phyloP scores from a whole-genome alignment of 1,140 invertebrate genomes.

The Drosophila persimilis region DNA sequence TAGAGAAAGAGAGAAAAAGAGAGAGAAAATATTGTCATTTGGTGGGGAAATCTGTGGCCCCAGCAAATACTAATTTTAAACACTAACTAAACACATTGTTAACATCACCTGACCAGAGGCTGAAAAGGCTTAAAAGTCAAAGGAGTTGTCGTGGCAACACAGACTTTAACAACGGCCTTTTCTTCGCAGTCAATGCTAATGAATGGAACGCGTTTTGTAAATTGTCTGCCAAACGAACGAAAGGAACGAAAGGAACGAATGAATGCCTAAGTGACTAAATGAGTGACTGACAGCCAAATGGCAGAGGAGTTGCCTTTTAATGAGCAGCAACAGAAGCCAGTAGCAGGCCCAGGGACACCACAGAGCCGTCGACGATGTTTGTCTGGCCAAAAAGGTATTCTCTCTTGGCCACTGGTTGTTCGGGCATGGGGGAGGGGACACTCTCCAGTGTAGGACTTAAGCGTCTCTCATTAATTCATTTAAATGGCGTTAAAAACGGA shows the following conservation, averaged over 20 bases:
- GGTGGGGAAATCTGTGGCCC: too few species aligned
- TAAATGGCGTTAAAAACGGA: conserved; percentile 61
- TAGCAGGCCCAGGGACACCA: background rate
- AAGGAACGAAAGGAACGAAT: conserved; percentile 18
- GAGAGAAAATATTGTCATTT: too few species aligned
- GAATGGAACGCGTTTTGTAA: conserved; percentile 75
- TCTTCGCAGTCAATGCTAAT: conserved; percentile 60
- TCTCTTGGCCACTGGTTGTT: too few species aligned
- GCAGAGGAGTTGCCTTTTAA: conserved; percentile 62
- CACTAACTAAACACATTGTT: conserved; percentile 43
- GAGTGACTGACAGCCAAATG: conserved; percentile 75
- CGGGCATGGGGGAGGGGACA: background rate
- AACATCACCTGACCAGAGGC: conserved; percentile 27
- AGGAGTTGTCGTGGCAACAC: conserved; percentile 33
- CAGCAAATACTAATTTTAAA: conserved; percentile 24
- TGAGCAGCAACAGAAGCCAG: conserved; percentile 44
- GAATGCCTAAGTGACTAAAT: conserved; percentile 64
- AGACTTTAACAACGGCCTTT: conserved; percentile 21
- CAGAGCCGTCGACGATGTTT: conserved; percentile 4
- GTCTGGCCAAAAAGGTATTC: conserved; percentile 15
- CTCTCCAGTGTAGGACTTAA: conserved; percentile 15
- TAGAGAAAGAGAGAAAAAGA: background rate
- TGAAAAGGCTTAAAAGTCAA: conserved; percentile 23
- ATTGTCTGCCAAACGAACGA: conserved; percentile 64
- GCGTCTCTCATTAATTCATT: conserved; percentile 61